Conservation (phyloP, 2,113 vertebrate species). For the Gallinago jamesoni region DNA sequence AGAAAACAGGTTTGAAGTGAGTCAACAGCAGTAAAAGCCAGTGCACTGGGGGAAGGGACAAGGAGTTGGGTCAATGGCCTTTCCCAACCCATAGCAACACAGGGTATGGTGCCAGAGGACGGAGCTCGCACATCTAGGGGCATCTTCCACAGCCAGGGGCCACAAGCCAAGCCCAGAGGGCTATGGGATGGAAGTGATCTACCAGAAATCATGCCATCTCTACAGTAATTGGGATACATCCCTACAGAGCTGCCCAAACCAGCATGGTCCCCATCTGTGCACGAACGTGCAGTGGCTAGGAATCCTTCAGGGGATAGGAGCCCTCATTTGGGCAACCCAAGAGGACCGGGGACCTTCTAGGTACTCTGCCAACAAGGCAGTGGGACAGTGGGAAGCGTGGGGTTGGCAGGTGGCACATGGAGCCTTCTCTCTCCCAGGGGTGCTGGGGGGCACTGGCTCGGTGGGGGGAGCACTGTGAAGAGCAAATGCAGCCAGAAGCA, state of each 20-base stretch:
- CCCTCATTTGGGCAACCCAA: background rate
- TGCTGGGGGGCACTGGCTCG: background rate
- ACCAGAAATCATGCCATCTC: background rate
- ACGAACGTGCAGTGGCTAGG: background rate
- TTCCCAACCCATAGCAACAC: conserved; percentile 7
- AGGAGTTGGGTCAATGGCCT: conserved; percentile 45
- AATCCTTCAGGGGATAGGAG: background rate
- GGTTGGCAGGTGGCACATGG: background rate
- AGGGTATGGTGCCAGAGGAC: background rate
- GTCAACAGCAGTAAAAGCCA: conserved; percentile 69
- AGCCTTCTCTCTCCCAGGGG: background rate
- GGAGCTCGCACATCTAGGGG: background rate
- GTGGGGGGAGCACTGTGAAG: background rate
- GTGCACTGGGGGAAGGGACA: conserved; percentile 48
- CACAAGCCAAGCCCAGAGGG: background rate
- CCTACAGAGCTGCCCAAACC: background rate
- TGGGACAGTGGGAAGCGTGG: background rate
- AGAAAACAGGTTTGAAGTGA: conserved; percentile 70
- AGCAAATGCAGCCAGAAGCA: background rate
- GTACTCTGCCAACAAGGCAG: background rate
- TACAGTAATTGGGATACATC: background rate
- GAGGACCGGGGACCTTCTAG: background rate
- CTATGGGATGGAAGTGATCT: background rate
- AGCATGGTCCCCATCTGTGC: background rate
- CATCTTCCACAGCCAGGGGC: background rate